Conservation (phyloP, 2,113 vertebrate species). For the Sus scrofa region DNA sequence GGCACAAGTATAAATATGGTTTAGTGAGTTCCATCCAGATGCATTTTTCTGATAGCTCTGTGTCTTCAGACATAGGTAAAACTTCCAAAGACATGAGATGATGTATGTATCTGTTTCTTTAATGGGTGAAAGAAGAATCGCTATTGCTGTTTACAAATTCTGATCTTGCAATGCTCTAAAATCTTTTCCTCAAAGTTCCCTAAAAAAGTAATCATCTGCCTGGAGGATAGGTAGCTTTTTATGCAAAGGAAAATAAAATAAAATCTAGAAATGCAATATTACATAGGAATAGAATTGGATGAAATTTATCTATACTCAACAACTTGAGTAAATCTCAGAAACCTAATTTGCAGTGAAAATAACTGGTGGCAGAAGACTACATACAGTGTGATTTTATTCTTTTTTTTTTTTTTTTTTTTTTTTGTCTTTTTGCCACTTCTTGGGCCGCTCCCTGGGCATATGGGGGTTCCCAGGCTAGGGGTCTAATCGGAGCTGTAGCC, state of each 20-base stretch:
- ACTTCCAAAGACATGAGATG: neutral
- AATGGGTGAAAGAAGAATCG: neutral
- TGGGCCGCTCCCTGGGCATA: too few species aligned
- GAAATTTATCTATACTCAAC: neutral
- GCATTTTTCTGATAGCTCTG: neutral
- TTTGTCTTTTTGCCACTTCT: too few species aligned
- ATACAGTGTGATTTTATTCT: neutral
- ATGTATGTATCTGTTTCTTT: neutral
- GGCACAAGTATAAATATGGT: neutral
- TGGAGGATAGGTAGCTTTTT: neutral
- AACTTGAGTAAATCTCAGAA: neutral
- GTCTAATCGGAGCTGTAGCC: too few species aligned
- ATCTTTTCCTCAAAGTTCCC: neutral
- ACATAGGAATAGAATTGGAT: neutral
- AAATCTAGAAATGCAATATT: neutral
- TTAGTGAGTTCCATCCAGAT: neutral
- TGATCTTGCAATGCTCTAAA: neutral
- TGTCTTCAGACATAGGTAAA: neutral
- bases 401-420: too few species aligned
- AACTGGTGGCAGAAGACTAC: neutral
- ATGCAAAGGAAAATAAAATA: neutral
- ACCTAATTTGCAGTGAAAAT: neutral
- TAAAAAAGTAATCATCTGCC: neutral
- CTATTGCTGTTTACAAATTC: neutral
- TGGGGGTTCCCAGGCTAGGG: too few species aligned